Conservation (phyloP, 2,797 vertebrate genomes). For the Labeo calbasu region DNA sequence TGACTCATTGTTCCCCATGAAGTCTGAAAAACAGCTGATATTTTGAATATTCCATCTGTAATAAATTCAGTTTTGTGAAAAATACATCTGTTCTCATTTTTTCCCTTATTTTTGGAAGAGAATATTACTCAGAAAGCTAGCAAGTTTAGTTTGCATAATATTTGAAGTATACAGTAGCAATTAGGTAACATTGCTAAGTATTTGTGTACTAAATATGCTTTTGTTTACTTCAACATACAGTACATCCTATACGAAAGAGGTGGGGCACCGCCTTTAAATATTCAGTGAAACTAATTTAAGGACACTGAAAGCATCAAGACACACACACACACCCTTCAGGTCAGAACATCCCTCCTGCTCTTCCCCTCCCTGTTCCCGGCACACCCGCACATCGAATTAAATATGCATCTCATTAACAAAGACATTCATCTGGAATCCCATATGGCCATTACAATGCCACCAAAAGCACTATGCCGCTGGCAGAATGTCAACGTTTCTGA, state of each 20-base stretch:
- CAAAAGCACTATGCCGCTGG: neutral
- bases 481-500: neutral
- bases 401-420: slow-evolving; percentile 15
- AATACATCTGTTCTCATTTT: slow-evolving; percentile 31
- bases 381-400: slow-evolving; percentile 11
- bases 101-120: neutral
- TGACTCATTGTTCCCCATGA: slow-evolving; percentile 37
- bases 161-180: slow-evolving; percentile 1
- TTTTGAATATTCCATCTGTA: slow-evolving; percentile 37
- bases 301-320: neutral
- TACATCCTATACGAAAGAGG: neutral
- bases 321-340: slow-evolving; percentile 11
- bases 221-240: neutral
- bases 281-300: neutral
- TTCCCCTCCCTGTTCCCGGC: neutral
- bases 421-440: neutral
- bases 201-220: neutral
- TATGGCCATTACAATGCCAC: neutral
- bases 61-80: slow-evolving; percentile 66
- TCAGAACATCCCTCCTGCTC: neutral
- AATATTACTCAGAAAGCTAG: neutral
- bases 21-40: slow-evolving; percentile 46
- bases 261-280: neutral
- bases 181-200: neutral
- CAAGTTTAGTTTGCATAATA: neutral